A percentile compares a stretch with the other conserved stretches of the same genome.
Evolutionary conservation across 1,140 invertebrate species (phyloP).

Genomic region (Notospermus geniculatus): DNA sequence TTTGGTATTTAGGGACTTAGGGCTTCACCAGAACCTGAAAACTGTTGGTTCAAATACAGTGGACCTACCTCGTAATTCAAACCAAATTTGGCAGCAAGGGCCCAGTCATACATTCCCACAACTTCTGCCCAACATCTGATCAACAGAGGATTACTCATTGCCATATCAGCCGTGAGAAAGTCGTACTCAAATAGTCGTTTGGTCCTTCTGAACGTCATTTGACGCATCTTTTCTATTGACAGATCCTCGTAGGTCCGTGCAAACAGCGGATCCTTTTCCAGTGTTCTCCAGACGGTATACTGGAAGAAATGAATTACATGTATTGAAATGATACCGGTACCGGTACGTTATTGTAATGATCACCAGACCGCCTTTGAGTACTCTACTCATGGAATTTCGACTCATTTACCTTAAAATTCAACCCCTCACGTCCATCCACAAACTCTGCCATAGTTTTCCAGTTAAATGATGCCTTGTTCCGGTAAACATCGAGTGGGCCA

Average conservation of each 20-base stretch:
- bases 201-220: conserved; percentile 63
- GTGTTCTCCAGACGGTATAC: conserved; percentile 76
- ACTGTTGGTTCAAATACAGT: neutral
- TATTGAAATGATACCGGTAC: neutral
- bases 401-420: conserved; percentile 78
- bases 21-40: too few relatives aligned
- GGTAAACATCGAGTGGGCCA: conserved; percentile 71
- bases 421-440: conserved; percentile 69
- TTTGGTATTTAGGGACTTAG: too few relatives aligned
- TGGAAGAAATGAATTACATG: conserved; percentile 54
- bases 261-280: conserved; percentile 82
- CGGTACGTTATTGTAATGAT: neutral
- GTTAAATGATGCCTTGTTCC: conserved; percentile 71
- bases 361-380: neutral
- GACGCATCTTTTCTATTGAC: conserved; percentile 69
- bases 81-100: conserved; percentile 65
- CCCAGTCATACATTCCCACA: conserved; percentile 71
- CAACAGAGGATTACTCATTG: conserved; percentile 56
- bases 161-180: conserved; percentile 63
- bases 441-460: conserved; percentile 76
- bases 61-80: conserved; percentile 50
- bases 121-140: conserved; percentile 51
- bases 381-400: conserved; percentile 45
- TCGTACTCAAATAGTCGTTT: conserved; percentile 66
- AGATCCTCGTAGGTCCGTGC: conserved; percentile 60